These are phyloP conservation scores for Dicaeum eximium DNA, from an alignment of 2,113 vertebrate species.

Conservation along the genomic window DNA sequence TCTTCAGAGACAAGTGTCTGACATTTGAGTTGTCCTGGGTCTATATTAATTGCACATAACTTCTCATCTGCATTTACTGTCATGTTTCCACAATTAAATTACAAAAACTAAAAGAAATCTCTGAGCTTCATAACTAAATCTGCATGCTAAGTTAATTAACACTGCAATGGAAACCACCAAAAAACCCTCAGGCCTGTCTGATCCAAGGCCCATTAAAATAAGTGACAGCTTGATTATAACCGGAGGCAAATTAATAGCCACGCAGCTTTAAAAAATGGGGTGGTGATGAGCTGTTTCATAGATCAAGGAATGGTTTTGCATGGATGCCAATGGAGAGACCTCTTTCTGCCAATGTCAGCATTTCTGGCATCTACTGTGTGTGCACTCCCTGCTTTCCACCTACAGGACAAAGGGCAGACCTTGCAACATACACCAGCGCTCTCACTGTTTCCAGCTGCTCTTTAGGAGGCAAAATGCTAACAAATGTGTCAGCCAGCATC, in stretches of 20 bases:
- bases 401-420: background rate
- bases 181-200: background rate
- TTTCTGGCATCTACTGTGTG: background rate
- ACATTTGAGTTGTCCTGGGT: background rate
- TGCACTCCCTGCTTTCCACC: background rate
- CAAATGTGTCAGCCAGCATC: background rate
- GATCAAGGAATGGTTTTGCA: background rate
- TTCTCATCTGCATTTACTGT: conserved; percentile 22
- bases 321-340: background rate
- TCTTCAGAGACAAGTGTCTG: conserved; percentile 12
- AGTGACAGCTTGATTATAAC: conserved; percentile 36
- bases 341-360: background rate
- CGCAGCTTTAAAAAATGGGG: background rate
- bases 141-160: conserved; percentile 41
- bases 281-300: background rate
- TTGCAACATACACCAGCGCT: background rate
- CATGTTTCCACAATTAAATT: conserved; percentile 16
- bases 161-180: background rate
- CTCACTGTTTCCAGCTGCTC: background rate
- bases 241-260: conserved; percentile 6
- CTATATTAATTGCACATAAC: conserved; percentile 23
- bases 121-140: conserved; percentile 2
- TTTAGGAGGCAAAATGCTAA: background rate
- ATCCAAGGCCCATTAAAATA: conserved; percentile 20
- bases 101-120: conserved; percentile 31